These are phyloP conservation scores for Temnopleurus reevesii DNA, from an alignment of 53 echinoderm and acorn worm species.

Conservation along the genomic window DNA sequence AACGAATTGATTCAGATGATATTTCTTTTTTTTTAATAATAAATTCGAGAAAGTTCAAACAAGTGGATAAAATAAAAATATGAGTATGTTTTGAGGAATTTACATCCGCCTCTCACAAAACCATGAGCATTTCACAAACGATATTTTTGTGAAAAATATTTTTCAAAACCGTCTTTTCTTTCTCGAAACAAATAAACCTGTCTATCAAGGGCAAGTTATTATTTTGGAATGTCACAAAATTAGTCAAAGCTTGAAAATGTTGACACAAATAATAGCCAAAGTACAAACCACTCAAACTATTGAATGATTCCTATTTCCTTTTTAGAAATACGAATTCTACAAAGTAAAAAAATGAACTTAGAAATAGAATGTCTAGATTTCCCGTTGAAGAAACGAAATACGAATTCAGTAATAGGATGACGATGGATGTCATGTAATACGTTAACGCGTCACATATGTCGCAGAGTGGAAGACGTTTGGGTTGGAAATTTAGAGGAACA, in stretches of 20 bases:
- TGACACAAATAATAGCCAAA: too few species aligned
- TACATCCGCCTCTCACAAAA: too few species aligned
- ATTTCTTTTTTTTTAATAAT: too few species aligned
- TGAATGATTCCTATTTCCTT: neutral
- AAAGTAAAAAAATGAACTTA: neutral
- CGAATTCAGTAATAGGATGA: slow-evolving; percentile 20
- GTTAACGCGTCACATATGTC: slow-evolving; percentile 46
- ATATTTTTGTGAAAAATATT: neutral
- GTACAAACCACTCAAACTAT: neutral
- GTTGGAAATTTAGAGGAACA: slow-evolving; percentile 53
- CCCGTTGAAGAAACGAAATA: neutral
- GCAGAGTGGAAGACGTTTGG: slow-evolving; percentile 12
- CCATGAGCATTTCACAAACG: too few species aligned
- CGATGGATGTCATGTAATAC: slow-evolving; percentile 32
- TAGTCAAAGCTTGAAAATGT: neutral
- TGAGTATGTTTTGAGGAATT: too few species aligned
- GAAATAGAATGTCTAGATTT: neutral
- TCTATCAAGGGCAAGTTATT: neutral
- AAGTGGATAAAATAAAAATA: too few species aligned
- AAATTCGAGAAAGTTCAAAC: too few species aligned
- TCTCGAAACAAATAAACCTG: too few species aligned
- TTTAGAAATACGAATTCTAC: too few species aligned
- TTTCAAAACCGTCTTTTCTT: too few species aligned
- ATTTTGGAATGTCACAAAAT: neutral
- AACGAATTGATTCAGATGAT: too few species aligned